Base-by-base conservation (phyloP, 2,888 invertebrate species). In the Parascotia fuliginaria region DNA sequence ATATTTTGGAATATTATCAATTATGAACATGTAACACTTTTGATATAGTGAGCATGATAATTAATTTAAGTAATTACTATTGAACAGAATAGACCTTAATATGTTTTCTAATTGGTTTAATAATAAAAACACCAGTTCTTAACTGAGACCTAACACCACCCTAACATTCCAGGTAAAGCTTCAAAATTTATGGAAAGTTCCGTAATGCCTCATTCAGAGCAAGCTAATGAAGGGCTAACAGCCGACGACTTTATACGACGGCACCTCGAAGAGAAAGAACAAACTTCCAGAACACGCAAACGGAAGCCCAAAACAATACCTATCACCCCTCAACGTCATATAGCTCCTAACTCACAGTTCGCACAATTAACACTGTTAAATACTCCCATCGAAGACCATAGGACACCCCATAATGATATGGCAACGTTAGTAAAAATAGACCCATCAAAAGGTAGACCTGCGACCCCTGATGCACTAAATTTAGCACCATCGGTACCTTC, bases 171-270 rank as follows among this genome's bases (percentile, higher is more conserved):
- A 88, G 89, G 87, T 66, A 73, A 63, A 62, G 79, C 75, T 7
- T 56, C 77, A 1, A 83, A 73, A 67, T 82, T 80, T 0, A 40
- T 88, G 28, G 83, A 79, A 15, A 48, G 67, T 0, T 68, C 75
- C 0, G 60, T 65, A 13, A 16, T 71, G 9, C 73, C 73, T 0
- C 51, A 51, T 42, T 0, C 31, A 42, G 6, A 33, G 19, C 4
- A 60, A 59, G 19, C 15, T 43, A 4, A 65, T 19, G 54, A 47
- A 7, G 48, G 61, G 0, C 51, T 63, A 11, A 78, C 84, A 0
- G 84, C 81, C 0, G 75, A 87, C 54, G 79, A 83, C 0, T 46
- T 87, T n/a, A 65, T 87, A 28, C 57, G 70, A n/a, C 66, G 67
- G 1, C 78, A 80, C 1, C 47, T 66, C 1, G 65, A 71, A 34